Conservation (phyloP, 2,797 vertebrate genomes). For the Coendou prehensilis region DNA sequence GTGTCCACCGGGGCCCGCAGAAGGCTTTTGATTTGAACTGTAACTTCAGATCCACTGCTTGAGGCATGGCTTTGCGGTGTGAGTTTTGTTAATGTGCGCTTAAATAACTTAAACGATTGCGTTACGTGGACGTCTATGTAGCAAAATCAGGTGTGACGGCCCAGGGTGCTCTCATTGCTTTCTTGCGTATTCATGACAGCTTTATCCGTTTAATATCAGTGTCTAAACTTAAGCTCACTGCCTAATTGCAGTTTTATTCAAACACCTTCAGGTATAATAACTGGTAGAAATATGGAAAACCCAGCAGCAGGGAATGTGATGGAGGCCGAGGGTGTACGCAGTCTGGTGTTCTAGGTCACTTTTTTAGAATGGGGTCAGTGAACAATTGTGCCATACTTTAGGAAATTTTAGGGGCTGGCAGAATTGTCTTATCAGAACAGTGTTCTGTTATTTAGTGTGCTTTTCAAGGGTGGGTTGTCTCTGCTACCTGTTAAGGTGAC, state of each 20-base stretch:
- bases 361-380: slow-evolving; percentile 67
- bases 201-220: background rate
- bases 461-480: background rate
- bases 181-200: background rate
- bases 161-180: background rate
- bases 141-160: background rate
- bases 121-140: background rate
- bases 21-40: slow-evolving; percentile 14
- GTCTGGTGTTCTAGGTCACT: slow-evolving; percentile 59
- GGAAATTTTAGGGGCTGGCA: slow-evolving; percentile 22
- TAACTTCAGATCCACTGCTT: background rate
- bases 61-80: background rate
- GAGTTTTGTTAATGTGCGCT: background rate
- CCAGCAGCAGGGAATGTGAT: background rate
- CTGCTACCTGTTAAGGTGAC: slow-evolving; percentile 41
- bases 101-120: slow-evolving; percentile 27
- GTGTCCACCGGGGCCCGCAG: background rate
- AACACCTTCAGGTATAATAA: background rate
- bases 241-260: background rate
- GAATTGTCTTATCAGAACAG: slow-evolving; percentile 15
- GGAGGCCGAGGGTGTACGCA: background rate
- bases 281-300: slow-evolving; percentile 16
- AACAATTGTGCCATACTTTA: slow-evolving; percentile 47
- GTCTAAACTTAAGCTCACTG: background rate
- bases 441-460: background rate